Percentiles rank a stretch among this genome's conserved stretches.
Evolutionary conservation across 2,797 vertebrate genomes (phyloP).

Genomic region (Ibycter americanus): DNA sequence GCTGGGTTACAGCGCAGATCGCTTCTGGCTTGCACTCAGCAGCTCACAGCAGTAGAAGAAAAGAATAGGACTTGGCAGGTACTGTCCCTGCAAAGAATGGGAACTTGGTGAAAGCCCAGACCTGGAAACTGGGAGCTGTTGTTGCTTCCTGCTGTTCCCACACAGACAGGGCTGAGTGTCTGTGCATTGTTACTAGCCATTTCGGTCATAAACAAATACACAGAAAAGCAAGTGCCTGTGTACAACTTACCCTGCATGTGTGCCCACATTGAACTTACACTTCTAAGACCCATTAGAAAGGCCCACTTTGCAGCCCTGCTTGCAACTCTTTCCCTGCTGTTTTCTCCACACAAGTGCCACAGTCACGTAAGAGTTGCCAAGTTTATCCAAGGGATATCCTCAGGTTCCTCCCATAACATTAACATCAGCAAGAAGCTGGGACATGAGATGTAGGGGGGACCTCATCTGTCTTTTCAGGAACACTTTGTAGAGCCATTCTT

Average conservation of each 20-base stretch:
- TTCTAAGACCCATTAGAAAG: background rate
- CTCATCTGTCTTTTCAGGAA: background rate
- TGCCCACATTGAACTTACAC: background rate
- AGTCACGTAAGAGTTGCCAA: background rate
- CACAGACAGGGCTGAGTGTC: background rate
- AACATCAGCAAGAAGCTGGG: background rate
- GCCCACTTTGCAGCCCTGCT: background rate
- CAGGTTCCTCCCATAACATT: background rate
- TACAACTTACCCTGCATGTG: background rate
- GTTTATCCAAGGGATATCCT: background rate
- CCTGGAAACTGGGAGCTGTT: background rate
- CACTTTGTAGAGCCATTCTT: background rate
- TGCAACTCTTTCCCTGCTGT: background rate
- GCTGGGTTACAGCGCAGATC: rapidly evolving
- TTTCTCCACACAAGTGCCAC: background rate
- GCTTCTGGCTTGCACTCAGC: background rate
- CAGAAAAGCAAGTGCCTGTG: background rate
- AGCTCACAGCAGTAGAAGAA: background rate
- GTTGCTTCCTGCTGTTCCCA: background rate
- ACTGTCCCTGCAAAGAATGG: background rate
- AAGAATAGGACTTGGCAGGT: background rate
- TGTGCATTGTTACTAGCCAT: background rate
- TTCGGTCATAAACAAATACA: background rate
- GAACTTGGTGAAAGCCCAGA: background rate
- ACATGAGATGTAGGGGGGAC: background rate